These are phyloP conservation scores for Charina bottae DNA, from an alignment of 2,113 vertebrate genomes.

Conservation along the genomic window DNA sequence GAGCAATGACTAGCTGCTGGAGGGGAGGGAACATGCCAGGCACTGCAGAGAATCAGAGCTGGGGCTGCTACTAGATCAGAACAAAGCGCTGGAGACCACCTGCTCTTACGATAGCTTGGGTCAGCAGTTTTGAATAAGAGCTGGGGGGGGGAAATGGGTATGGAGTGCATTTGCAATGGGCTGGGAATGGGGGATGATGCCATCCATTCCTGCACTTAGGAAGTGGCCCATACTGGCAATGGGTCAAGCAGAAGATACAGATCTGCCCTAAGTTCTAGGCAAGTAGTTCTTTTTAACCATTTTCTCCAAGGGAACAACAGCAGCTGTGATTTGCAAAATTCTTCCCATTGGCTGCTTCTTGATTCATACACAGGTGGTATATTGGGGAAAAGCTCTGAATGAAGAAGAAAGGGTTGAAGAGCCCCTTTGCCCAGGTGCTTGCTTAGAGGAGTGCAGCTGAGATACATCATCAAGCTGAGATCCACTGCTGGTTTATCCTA, in stretches of 20 bases:
- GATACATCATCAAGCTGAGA: no score
- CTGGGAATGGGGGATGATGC: background rate
- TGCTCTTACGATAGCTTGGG: background rate
- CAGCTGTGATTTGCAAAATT: background rate
- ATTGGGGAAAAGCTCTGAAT: background rate
- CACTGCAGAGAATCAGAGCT: background rate
- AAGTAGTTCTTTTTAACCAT: background rate
- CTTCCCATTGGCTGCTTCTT: background rate
- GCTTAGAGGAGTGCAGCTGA: background rate
- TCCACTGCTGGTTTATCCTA: background rate
- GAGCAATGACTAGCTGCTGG: background rate
- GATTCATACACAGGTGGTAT: background rate
- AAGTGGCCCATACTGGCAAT: background rate
- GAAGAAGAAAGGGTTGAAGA: background rate
- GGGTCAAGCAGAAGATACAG: background rate
- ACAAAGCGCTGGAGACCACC: background rate
- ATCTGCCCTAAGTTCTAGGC: background rate
- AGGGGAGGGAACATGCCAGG: background rate
- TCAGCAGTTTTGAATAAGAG: background rate
- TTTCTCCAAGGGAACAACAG: background rate
- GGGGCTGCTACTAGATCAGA: background rate
- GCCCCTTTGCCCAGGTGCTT: background rate
- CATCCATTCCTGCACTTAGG: background rate
- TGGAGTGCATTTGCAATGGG: background rate
- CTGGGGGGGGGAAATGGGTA: background rate